phyloP scores from a whole-genome alignment of 2,113 vertebrate species.

The Rhinolophus sinicus region DNA sequence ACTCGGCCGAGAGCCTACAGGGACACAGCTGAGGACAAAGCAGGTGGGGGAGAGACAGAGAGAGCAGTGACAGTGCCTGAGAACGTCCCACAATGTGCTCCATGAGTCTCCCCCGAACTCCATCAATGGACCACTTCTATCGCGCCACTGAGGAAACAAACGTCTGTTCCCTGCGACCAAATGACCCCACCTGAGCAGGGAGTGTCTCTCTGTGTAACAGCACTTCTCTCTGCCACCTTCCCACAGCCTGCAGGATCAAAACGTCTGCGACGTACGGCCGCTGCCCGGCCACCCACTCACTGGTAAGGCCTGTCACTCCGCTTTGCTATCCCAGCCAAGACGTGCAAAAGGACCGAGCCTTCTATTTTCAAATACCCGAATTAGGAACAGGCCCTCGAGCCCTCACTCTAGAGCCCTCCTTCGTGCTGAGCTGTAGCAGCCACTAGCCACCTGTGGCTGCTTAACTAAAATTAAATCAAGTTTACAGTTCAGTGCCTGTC shows the following conservation, averaged over 20 bases:
- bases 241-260: no score
- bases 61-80: accelerated
- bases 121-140: accelerated
- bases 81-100: not conserved
- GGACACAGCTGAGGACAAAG: not conserved
- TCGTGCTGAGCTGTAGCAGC: not conserved
- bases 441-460: not conserved
- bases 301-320: no score
- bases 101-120: accelerated
- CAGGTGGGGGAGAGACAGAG: no score
- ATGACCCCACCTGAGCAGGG: accelerated
- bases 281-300: no score
- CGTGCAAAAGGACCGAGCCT: not conserved
- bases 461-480: not conserved
- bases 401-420: not conserved
- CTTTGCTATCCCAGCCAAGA: no score
- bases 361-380: not conserved
- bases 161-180: accelerated
- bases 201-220: not conserved
- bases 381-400: not conserved
- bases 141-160: accelerated
- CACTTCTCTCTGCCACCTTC: no score
- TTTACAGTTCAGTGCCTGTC: not conserved
- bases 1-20: not conserved
- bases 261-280: accelerated